Evolutionary conservation across 2,113 vertebrate species (phyloP).

Genomic region (Hippocampus zosterae): DNA sequence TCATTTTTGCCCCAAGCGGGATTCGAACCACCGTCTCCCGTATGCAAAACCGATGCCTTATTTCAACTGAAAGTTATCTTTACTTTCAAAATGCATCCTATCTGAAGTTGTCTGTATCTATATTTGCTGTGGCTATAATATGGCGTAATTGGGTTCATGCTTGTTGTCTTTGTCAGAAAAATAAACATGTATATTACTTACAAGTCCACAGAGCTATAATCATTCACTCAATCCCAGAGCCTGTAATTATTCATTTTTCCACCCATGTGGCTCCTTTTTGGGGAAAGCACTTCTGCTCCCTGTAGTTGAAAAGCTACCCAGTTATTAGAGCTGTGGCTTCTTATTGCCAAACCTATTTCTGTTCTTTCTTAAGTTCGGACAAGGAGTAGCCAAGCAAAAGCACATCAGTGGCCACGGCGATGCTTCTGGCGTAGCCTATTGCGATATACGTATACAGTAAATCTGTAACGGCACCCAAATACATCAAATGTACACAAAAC

Average conservation of each 20-base stretch:
- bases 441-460: not conserved
- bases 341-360: conserved; percentile 57
- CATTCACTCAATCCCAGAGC: conserved; percentile 63
- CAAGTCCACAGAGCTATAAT: conserved; percentile 63
- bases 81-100: conserved; percentile 13
- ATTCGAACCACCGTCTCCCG: too few relatives aligned
- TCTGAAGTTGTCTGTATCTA: conserved; percentile 4
- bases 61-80: conserved; percentile 10
- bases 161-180: conserved; percentile 49
- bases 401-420: conserved; percentile 12
- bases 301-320: conserved; percentile 67
- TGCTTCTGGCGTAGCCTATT: not conserved
- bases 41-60: too few relatives aligned
- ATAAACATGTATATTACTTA: conserved; percentile 60
- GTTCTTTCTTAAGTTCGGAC: conserved; percentile 21
- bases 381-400: conserved; percentile 27
- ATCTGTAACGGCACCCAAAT: not conserved
- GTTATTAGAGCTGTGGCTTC: conserved; percentile 67
- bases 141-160: conserved; percentile 34
- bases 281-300: conserved; percentile 51
- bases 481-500: conserved; percentile 14
- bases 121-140: conserved; percentile 40
- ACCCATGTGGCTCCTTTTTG: conserved; percentile 59
- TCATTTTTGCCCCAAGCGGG: too few relatives aligned
- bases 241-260: conserved; percentile 74